Conservation (phyloP, 2,797 vertebrate species). For the Graptemys geographica region DNA sequence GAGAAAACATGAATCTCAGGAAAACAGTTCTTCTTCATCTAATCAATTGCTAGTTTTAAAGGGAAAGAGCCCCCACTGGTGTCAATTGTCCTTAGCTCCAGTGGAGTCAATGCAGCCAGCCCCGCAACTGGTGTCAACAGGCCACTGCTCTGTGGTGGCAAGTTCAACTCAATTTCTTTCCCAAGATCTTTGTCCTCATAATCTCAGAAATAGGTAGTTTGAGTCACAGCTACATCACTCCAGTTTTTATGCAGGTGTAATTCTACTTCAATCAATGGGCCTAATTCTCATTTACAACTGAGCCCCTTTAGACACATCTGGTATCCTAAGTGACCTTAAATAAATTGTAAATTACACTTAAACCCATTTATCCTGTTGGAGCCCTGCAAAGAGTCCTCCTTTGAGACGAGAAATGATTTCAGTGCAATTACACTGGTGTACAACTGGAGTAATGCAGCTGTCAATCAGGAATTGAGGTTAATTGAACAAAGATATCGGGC, state of each 20-base stretch:
- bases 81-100: too few relatives aligned
- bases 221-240: neutral
- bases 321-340: neutral
- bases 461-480: neutral
- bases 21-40: neutral
- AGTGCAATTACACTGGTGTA: neutral
- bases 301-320: neutral
- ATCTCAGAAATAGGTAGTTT: neutral
- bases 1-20: neutral
- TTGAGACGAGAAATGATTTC: neutral
- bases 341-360: neutral
- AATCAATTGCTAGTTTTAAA: neutral
- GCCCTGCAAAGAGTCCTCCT: neutral
- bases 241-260: neutral
- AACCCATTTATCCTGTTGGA: neutral
- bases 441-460: neutral
- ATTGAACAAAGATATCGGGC: neutral
- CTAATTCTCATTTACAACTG: neutral
- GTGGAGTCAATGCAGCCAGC: neutral
- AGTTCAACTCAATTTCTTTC: neutral
- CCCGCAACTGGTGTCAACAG: neutral
- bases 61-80: too few relatives aligned
- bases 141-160: too few relatives aligned
- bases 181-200: neutral
- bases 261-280: neutral